Evolutionary conservation across 2,888 invertebrate genomes (phyloP).

Genomic region (Bembecia ichneumoniformis): DNA sequence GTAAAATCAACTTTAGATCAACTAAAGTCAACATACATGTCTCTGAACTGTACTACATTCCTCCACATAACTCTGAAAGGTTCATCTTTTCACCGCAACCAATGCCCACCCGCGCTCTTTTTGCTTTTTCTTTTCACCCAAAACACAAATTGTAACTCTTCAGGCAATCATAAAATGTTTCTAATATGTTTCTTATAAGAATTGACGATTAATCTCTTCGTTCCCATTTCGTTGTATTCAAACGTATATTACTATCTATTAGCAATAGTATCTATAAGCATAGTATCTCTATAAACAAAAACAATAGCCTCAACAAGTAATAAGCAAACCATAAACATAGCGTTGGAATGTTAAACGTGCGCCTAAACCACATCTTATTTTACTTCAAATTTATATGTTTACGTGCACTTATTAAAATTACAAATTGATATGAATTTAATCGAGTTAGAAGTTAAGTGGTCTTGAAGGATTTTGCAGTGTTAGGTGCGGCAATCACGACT

Average conservation of each 20-base stretch:
- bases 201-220: too few species aligned
- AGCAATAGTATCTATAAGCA: too few species aligned
- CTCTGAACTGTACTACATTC: background rate
- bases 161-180: too few species aligned
- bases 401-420: slow-evolving; percentile 41
- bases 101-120: slow-evolving; percentile 55
- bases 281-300: too few species aligned
- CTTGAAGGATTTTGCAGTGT: slow-evolving; percentile 45
- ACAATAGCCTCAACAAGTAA: too few species aligned
- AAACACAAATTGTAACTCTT: background rate
- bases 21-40: background rate
- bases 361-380: background rate
- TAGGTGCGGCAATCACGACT: slow-evolving; percentile 63
- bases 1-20: too few species aligned
- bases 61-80: background rate
- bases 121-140: slow-evolving; percentile 3
- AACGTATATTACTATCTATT: too few species aligned
- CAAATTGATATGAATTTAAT: slow-evolving; percentile 51
- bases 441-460: slow-evolving; percentile 41
- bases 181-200: too few species aligned
- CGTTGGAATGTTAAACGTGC: too few species aligned
- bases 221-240: too few species aligned
- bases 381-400: background rate
- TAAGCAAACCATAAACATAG: too few species aligned
- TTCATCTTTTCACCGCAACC: background rate